These are phyloP conservation scores for Lepidostoma basale DNA, from an alignment of 1,140 invertebrate genomes.

Conservation along the genomic window DNA sequence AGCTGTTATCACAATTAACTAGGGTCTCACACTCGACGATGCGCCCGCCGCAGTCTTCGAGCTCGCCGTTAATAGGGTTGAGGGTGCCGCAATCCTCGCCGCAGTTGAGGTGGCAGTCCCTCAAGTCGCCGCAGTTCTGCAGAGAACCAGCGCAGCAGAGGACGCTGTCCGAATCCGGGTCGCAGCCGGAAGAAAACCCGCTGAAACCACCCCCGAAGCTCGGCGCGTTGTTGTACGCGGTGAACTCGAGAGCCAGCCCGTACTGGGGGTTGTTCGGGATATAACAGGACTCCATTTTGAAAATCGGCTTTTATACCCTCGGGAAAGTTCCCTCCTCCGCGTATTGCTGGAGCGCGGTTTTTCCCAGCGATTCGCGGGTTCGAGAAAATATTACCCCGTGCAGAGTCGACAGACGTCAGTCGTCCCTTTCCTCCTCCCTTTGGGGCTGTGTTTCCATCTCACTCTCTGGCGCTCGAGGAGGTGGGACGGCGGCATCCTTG, in stretches of 20 bases:
- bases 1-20: slow-evolving; percentile 31
- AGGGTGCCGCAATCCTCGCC: slow-evolving; percentile 5
- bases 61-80: slow-evolving; percentile 26
- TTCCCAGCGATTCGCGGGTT: neutral
- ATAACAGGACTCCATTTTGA: slow-evolving; percentile 58
- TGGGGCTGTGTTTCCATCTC: slow-evolving; percentile 40
- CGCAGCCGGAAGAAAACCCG: slow-evolving; percentile 20
- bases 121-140: slow-evolving; percentile 51
- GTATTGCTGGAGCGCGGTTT: slow-evolving; percentile 17
- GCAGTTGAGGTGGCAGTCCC: slow-evolving; percentile 40
- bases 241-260: slow-evolving; percentile 54
- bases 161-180: slow-evolving; percentile 22
- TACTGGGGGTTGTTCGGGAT: slow-evolving; percentile 61
- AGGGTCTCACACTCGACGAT: slow-evolving; percentile 3
- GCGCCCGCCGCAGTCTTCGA: slow-evolving; percentile 29
- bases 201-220: slow-evolving; percentile 47
- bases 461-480: slow-evolving; percentile 32
- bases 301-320: slow-evolving; percentile 35
- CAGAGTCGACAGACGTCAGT: slow-evolving; percentile 1
- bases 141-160: slow-evolving; percentile 51
- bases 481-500: slow-evolving; percentile 29
- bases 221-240: slow-evolving; percentile 49
- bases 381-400: slow-evolving; percentile 29
- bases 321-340: slow-evolving; percentile 12
- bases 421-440: slow-evolving; percentile 35